Conservation (phyloP, 1,140 invertebrate genomes). For the Halyomorpha halys region DNA sequence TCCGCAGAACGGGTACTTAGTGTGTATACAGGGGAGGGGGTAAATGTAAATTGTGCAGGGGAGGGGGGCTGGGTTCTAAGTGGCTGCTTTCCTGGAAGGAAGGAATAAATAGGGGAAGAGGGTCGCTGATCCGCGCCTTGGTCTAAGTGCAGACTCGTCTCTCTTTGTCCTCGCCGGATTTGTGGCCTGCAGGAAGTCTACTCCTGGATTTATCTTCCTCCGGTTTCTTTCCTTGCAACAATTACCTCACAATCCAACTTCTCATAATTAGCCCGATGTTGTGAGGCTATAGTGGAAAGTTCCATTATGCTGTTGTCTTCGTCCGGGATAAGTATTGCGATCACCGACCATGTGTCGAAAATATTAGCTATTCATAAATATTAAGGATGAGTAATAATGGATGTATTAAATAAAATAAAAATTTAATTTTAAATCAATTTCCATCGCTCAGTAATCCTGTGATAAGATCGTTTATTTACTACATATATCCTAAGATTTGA, state of each 20-base stretch:
- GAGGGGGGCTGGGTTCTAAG: slow-evolving; percentile 22
- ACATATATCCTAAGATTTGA: too few relatives aligned
- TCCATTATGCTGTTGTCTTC: background rate
- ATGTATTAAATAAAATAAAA: too few relatives aligned
- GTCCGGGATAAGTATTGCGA: too few relatives aligned
- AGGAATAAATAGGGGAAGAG: slow-evolving; percentile 27
- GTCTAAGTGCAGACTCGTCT: slow-evolving; percentile 26
- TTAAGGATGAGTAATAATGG: too few relatives aligned
- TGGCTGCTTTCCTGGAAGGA: slow-evolving; percentile 29
- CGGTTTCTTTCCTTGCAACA: slow-evolving; percentile 7
- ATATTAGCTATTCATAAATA: too few relatives aligned
- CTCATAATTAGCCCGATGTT: background rate
- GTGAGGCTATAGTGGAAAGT: background rate
- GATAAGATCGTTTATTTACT: too few relatives aligned
- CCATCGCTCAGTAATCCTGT: too few relatives aligned
- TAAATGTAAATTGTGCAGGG: slow-evolving; percentile 25
- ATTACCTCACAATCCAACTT: slow-evolving; percentile 9
- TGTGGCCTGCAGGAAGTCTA: slow-evolving; percentile 4
- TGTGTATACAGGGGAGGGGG: slow-evolving; percentile 3
- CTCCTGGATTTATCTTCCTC: background rate
- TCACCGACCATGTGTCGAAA: too few relatives aligned
- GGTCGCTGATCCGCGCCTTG: slow-evolving; percentile 21
- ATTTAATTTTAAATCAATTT: too few relatives aligned
- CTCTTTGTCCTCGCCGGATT: slow-evolving; percentile 12
- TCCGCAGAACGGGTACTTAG: slow-evolving; percentile 15